A percentile compares a stretch with the other conserved stretches of the same genome.
These are phyloP conservation scores for Thymelicus sylvestris DNA, from an alignment of 2,888 invertebrate genomes.

Conservation along the genomic window DNA sequence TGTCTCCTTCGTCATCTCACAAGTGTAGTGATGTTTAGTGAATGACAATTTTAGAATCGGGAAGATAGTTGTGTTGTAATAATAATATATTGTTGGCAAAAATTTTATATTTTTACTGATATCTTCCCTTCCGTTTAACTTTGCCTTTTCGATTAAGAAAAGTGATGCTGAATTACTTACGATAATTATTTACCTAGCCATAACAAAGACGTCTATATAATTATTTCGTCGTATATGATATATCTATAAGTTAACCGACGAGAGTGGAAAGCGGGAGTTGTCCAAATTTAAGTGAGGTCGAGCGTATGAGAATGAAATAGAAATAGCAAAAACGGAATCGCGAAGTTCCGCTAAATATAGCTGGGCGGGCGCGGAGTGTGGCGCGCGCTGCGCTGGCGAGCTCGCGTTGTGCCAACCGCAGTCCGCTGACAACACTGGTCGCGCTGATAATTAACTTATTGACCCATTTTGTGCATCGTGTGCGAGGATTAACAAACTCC, in stretches of 20 bases:
- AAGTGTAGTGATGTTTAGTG: neutral
- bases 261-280: slow-evolving; percentile 50
- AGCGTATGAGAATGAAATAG: slow-evolving; percentile 76
- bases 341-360: slow-evolving; percentile 82
- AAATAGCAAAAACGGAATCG: slow-evolving; percentile 82
- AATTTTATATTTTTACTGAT: neutral
- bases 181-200: too few relatives aligned
- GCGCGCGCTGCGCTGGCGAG: slow-evolving; percentile 53
- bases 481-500: slow-evolving; percentile 16
- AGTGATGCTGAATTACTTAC: neutral
- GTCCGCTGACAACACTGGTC: slow-evolving; percentile 8
- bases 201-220: neutral
- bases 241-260: neutral
- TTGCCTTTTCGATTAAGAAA: neutral
- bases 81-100: slow-evolving; percentile 10
- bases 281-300: slow-evolving; percentile 69
- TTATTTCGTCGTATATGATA: neutral
- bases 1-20: neutral
- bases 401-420: slow-evolving; percentile 60
- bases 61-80: neutral
- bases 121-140: neutral
- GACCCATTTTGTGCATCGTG: slow-evolving; percentile 29
- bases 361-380: slow-evolving; percentile 60
- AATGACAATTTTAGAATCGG: neutral
- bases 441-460: slow-evolving; percentile 38